Conservation (phyloP, 2,113 vertebrate species). For the Piaya cayana region DNA sequence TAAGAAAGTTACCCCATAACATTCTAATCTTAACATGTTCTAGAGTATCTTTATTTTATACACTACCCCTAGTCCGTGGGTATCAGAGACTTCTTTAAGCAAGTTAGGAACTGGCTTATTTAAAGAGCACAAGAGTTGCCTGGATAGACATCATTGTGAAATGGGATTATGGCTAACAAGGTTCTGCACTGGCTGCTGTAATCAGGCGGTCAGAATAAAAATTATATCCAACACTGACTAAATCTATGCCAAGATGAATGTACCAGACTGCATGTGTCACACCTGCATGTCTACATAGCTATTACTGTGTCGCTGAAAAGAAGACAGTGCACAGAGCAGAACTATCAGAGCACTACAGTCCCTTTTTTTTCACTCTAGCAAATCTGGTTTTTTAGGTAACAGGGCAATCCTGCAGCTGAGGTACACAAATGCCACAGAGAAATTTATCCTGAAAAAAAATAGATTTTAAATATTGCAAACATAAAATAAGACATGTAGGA, state of each 20-base stretch:
- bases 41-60: not conserved
- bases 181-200: not conserved
- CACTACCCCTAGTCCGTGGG: not conserved
- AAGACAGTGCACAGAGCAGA: not conserved
- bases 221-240: not conserved
- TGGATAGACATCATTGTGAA: not conserved
- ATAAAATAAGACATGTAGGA: not conserved
- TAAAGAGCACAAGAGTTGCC: not conserved
- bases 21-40: not conserved
- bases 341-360: not conserved
- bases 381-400: not conserved
- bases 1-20: not conserved
- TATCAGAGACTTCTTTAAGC: not conserved
- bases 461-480: not conserved
- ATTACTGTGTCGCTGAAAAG: not conserved
- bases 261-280: not conserved
- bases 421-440: not conserved
- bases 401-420: not conserved
- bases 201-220: not conserved
- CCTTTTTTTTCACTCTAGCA: not conserved
- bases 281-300: not conserved
- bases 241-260: not conserved
- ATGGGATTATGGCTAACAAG: rapidly evolving
- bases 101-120: not conserved
- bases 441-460: not conserved